These are phyloP conservation scores for Gyrodactylus salaris DNA, from an alignment of 1,140 invertebrate genomes.

Conservation along the genomic window DNA sequence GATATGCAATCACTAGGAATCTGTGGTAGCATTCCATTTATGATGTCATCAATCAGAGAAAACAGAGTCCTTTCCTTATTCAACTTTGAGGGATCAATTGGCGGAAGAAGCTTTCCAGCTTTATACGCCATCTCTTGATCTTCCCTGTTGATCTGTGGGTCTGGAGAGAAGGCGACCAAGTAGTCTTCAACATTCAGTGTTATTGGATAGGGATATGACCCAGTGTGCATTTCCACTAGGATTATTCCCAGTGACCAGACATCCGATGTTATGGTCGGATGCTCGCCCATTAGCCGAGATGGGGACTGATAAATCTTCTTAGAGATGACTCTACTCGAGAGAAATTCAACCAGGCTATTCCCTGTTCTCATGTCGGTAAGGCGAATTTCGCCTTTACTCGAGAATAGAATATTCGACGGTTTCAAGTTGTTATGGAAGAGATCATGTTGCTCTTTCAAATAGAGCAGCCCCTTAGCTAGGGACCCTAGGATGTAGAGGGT, in stretches of 20 bases:
- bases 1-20: neutral
- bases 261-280: neutral
- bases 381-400: neutral
- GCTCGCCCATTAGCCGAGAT: neutral
- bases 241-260: neutral
- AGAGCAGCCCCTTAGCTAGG: neutral
- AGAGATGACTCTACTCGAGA: neutral
- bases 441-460: neutral
- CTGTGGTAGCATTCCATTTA: neutral
- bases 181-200: neutral
- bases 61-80: neutral
- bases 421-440: neutral
- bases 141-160: neutral
- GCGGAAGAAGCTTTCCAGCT: neutral
- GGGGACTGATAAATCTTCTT: neutral
- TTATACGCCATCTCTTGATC: neutral
- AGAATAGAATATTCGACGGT: neutral
- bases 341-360: neutral
- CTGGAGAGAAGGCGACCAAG: neutral
- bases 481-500: neutral
- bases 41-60: neutral
- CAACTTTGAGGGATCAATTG: neutral
- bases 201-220: neutral
- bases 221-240: neutral
- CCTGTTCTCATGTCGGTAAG: neutral